These are phyloP conservation scores for Microcebus tavaratra DNA, from an alignment of 2,113 vertebrate genomes.

Conservation along the genomic window DNA sequence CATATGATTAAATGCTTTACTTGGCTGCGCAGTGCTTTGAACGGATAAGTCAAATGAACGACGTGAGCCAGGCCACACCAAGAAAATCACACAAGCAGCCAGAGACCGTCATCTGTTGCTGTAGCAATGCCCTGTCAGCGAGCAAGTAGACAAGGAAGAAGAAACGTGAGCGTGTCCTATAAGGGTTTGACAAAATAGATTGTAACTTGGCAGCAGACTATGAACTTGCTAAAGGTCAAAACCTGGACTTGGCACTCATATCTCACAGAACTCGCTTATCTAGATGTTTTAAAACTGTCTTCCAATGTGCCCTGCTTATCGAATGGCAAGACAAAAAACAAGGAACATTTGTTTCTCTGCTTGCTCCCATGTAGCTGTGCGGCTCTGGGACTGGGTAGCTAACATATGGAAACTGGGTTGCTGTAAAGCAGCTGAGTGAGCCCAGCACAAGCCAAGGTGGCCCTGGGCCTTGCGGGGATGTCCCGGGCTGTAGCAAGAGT, in stretches of 20 bases:
- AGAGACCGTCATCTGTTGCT: conserved; percentile 70
- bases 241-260: conserved; percentile 70
- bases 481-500: neutral
- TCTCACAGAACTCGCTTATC: conserved; percentile 67
- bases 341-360: conserved; percentile 58
- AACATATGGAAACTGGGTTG: neutral
- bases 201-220: conserved; percentile 65
- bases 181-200: conserved; percentile 53
- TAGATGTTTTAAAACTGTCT: conserved; percentile 73
- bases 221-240: conserved; percentile 77
- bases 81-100: conserved; percentile 51
- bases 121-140: conserved; percentile 51
- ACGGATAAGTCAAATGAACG: conserved; percentile 72
- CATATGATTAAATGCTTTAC: conserved; percentile 66
- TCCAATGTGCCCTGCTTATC: conserved; percentile 62
- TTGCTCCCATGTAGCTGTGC: conserved; percentile 48
- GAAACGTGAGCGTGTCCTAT: neutral
- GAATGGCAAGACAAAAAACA: conserved; percentile 60
- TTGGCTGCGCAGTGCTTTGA: conserved; percentile 59
- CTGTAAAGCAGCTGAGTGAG: neutral
- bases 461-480: neutral
- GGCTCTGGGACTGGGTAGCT: conserved; percentile 26
- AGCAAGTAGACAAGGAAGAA: conserved; percentile 47
- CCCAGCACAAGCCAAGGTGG: neutral
- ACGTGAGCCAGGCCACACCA: conserved; percentile 47